Evolutionary conservation across 2,113 vertebrate species (phyloP).

Genomic region (Dunckerocampus dactyliophorus): DNA sequence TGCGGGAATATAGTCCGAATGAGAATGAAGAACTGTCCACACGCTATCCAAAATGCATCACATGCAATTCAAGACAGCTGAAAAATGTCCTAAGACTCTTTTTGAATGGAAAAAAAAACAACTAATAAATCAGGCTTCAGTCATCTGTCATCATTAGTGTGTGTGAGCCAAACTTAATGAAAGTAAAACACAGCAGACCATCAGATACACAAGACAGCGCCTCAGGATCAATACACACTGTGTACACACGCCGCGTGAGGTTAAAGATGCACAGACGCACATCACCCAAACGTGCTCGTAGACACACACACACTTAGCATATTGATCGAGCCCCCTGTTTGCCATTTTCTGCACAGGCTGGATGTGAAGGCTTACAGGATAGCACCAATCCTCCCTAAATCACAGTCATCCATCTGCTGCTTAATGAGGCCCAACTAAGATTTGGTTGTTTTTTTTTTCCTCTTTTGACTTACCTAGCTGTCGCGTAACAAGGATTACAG

Average conservation of each 20-base stretch:
- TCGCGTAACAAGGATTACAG: conserved; percentile 12
- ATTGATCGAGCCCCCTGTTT: conserved; percentile 57
- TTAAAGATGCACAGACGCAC: conserved; percentile 16
- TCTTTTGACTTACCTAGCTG: conserved; percentile 23
- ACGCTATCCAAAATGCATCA: conserved; percentile 22
- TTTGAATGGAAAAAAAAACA: conserved; percentile 7
- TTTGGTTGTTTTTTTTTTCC: conserved; percentile 7
- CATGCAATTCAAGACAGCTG: conserved; percentile 11
- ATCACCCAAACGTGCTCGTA: conserved; percentile 18
- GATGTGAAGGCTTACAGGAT: conserved; percentile 52
- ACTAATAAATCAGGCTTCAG: conserved; percentile 40
- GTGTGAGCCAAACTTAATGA: conserved; percentile 48
- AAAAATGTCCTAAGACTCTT: conserved; percentile 20
- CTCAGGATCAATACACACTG: conserved; percentile 55
- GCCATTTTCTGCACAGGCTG: conserved; percentile 43
- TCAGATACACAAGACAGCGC: conserved; percentile 58
- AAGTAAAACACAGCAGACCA: conserved; percentile 53
- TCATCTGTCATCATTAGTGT: conserved; percentile 58
- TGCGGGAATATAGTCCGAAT: neutral
- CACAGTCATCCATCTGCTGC: conserved; percentile 50
- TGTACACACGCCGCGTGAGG: conserved; percentile 27
- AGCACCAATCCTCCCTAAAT: conserved; percentile 45
- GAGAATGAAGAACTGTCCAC: conserved; percentile 5
- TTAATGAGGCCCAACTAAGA: conserved; percentile 51
- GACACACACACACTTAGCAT: conserved; percentile 37